phyloP scores from a whole-genome alignment of 2,888 invertebrate genomes.

The Caenorhabditis sulstoni region DNA sequence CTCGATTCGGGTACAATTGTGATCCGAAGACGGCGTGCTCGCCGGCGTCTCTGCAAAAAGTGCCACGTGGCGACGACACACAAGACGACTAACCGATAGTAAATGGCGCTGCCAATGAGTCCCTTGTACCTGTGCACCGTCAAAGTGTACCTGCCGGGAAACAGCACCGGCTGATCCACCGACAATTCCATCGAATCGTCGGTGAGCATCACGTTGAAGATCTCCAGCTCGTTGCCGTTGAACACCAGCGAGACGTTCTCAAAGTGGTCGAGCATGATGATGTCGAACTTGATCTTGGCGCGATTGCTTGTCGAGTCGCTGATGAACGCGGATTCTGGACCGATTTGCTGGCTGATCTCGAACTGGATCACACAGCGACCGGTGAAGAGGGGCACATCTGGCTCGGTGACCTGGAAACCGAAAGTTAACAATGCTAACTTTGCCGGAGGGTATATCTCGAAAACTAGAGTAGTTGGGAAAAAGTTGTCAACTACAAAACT shows the following conservation, averaged over 20 bases:
- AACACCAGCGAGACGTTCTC: conserved; percentile 68
- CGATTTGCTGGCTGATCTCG: conserved; percentile 63
- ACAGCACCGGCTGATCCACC: conserved; percentile 64
- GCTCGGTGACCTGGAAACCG: conserved; percentile 57
- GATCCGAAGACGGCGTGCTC: conserved; percentile 69
- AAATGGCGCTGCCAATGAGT: conserved; percentile 63
- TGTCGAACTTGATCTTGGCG: conserved; percentile 62
- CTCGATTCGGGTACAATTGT: conserved; percentile 58
- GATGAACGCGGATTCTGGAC: conserved; percentile 59
- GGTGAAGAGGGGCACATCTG: conserved; percentile 67
- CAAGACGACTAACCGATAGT: conserved; percentile 57
- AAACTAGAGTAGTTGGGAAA: not conserved
- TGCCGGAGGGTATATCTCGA: not conserved
- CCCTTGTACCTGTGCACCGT: conserved; percentile 68
- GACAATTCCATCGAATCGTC: conserved; percentile 66
- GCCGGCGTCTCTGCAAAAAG: conserved; percentile 65
- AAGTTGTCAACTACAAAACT: too few species aligned
- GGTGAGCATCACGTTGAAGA: conserved; percentile 64
- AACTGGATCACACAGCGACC: conserved; percentile 66
- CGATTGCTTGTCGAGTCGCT: conserved; percentile 62
- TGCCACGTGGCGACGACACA: not conserved
- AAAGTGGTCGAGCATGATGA: conserved; percentile 66
- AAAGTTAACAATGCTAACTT: not conserved
- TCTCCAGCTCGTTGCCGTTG: conserved; percentile 63
- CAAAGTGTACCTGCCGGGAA: conserved; percentile 65